Evolutionary conservation across 2,113 vertebrate species (phyloP), one percentile per base, ranked within the genome.

Genomic region (Lepus americanus): DNA sequence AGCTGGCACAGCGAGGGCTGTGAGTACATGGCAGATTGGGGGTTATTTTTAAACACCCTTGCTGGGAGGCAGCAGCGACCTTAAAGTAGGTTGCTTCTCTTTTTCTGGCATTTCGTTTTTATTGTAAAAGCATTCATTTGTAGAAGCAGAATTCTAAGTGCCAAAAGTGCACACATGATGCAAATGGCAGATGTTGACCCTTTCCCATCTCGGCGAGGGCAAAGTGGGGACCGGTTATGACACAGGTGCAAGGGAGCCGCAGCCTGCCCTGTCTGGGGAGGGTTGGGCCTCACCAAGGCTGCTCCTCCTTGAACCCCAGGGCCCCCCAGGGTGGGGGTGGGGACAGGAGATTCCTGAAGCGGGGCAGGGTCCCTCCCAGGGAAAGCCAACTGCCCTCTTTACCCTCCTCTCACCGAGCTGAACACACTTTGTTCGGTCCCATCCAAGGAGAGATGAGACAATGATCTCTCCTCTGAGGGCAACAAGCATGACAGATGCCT

Each of bases 11-110:
- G 11, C 17, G 55, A 69, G 49, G 87, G 55, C 73, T 55, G 49
- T 78, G 88, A 95, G 89, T 70, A 59, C 92, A n/a, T 27, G 91
- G 95, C 95, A 97, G 96, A 96, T 89, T 89, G 96, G 66, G 92
- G 96, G n/a, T 95, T 97, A 97, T 97, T 97, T 97, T 97, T 97
- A 96, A 97, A 96, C 95, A 89, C 77, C 92, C 95, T 97, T 97
- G 97, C 97, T 95, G 33, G 31, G 61, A 97, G 97, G 97, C 96
- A 95, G 91, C 80, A 22, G 83, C 55, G 92, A 97, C 97, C 96
- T 97, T 95, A 97, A 97, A 97, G 97, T 96, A 97, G 96, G 97
- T 95, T 97, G 95, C 89, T 76, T 84, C 83, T 87, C 82, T 94
- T 96, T 96, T 96, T 91, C 88, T 87, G 80, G 93, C 97, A 94